These are phyloP conservation scores for Phenganax subtilis DNA, from an alignment of 92 coral and sea anemone genomes.

Conservation along the genomic window DNA sequence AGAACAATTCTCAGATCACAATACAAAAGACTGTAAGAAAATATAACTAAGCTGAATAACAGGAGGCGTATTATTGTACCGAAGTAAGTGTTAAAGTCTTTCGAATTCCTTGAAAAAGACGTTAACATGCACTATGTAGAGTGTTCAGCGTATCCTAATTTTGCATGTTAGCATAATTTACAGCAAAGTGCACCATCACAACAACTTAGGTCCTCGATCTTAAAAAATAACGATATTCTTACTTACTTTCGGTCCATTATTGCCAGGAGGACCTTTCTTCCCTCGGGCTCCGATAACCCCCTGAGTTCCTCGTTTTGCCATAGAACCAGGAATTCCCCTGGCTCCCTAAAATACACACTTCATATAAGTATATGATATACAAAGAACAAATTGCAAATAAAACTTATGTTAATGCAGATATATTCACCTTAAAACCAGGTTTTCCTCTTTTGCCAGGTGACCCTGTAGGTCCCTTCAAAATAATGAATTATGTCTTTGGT, in stretches of 20 bases:
- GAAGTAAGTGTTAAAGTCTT: too few relatives aligned
- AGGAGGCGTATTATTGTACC: too few relatives aligned
- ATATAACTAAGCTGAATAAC: too few relatives aligned
- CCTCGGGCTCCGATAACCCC: conserved; percentile 62
- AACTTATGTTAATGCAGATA: background rate
- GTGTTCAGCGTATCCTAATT: too few relatives aligned
- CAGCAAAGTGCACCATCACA: too few relatives aligned
- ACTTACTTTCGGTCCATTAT: conserved; percentile 58
- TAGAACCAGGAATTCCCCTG: conserved; percentile 39
- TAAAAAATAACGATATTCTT: background rate
- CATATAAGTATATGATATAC: background rate
- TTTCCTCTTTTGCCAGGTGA: conserved; percentile 32
- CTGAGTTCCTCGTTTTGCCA: conserved; percentile 41
- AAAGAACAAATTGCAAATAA: background rate
- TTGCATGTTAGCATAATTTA: too few relatives aligned
- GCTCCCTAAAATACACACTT: conserved; percentile 19
- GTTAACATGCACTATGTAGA: too few relatives aligned
- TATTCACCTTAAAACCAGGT: conserved; percentile 13
- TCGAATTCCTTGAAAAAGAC: too few relatives aligned
- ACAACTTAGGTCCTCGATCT: background rate
- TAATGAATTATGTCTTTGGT: background rate
- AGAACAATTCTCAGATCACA: background rate
- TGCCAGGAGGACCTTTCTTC: conserved; percentile 49
- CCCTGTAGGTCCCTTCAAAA: conserved; percentile 28
- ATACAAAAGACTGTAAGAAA: background rate